A percentile compares a stretch with the other conserved stretches of the same genome.
Conservation (phyloP, 1,140 invertebrate genomes). For the Halictus rubicundus region DNA sequence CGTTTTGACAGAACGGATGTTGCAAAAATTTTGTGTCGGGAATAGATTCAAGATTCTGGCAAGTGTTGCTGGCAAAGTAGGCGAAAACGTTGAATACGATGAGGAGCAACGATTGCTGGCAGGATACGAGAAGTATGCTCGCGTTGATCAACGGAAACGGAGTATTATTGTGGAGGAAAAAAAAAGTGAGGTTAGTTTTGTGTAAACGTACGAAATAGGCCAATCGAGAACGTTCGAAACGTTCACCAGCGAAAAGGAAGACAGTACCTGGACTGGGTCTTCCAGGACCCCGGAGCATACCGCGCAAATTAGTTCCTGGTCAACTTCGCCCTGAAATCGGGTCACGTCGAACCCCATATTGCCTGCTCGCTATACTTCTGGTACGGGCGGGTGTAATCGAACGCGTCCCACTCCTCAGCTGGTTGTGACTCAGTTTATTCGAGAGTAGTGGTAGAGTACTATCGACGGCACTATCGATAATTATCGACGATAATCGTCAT, state of each 20-base stretch:
- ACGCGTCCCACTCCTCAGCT: too few relatives aligned
- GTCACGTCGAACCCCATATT: slow-evolving; percentile 93
- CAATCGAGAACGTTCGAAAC: not conserved
- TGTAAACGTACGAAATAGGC: slow-evolving; percentile 5
- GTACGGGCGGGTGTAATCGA: too few relatives aligned
- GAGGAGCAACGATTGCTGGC: not conserved
- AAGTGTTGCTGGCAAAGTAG: not conserved
- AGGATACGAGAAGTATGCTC: not conserved
- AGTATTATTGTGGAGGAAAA: not conserved
- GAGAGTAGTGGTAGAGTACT: too few relatives aligned
- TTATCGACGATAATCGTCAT: too few relatives aligned
- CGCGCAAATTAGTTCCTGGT: slow-evolving; percentile 95
- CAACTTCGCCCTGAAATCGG: slow-evolving; percentile 94
- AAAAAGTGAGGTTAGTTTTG: slow-evolving; percentile 38
- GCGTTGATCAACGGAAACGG: not conserved
- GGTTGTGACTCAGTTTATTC: too few relatives aligned
- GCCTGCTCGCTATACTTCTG: slow-evolving; percentile 10
- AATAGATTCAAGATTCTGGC: not conserved
- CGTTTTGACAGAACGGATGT: slow-evolving; percentile 18
- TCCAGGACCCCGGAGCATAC: slow-evolving; percentile 95
- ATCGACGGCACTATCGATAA: too few relatives aligned
- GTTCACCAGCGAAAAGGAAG: not conserved
- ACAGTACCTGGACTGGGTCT: slow-evolving; percentile 91
- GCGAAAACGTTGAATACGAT: not conserved
- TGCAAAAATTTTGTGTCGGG: not conserved